Base-by-base conservation (phyloP, 2,888 invertebrate species). In the Rhagonycha fulva region DNA sequence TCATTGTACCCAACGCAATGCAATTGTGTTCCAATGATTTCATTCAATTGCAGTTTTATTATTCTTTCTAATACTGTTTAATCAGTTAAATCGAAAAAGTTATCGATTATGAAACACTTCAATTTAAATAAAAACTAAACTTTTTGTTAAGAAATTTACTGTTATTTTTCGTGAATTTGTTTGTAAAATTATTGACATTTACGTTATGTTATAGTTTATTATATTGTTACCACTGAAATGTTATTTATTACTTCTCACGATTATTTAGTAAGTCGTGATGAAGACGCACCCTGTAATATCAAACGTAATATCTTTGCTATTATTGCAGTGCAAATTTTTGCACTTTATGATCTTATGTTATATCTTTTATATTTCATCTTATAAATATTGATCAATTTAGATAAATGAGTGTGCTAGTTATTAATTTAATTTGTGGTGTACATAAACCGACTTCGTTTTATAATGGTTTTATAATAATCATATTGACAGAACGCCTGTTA, bases 301-400 rank as follows among this genome's bases (percentile, higher is more conserved):
- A 24, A 24, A 26, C 26, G 63, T 14, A 24, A 19, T 66, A 19
- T 26, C 24, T 66, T 26, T n/a, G n/a, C 47, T 47, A 47, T 47
- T 66, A 47, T 47, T 47, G 47, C 47, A n/a, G 47, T 47, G 47
- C 47, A 47, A 47, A 47, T n/a, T 47, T 47, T 47, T 47, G n/a
- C 47, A 47, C 47, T 47, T 47, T 47, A 47, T 47, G 19, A 66
- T 66, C 26, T 66, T 66, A 26, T 66, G 63, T 14, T 66, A 19
- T 66, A 19, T 26, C 24, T 66, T 14, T 47, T 47, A 47, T 47
- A 47, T 47, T 66, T 24, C 63, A 66, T 66, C 63, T 66, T 26
- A 24, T 66, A 66, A 66, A 66, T 66, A 23, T 66, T 66, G 63
- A 66, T 66, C 63, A 66, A 66, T 66, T 66, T 66, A 66, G 63